Percentiles rank a stretch among this genome's conserved stretches.
phyloP scores from a whole-genome alignment of 2,113 vertebrate genomes.

The Penelope pileata region DNA sequence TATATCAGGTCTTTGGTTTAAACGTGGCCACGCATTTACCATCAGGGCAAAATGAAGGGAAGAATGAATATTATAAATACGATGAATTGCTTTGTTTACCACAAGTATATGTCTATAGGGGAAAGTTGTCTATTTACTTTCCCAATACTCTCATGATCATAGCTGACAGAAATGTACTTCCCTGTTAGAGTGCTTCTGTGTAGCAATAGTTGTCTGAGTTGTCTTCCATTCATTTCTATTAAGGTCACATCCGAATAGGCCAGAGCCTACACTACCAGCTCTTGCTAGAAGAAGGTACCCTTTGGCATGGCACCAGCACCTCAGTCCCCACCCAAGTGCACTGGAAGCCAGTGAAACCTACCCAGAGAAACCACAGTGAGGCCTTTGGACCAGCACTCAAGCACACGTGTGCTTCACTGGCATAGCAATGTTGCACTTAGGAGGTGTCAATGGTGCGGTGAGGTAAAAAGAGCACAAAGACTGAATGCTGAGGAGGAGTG shows the following conservation, averaged over 20 bases:
- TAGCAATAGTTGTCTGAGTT: not conserved
- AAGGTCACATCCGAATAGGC: not conserved
- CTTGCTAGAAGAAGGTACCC: not conserved
- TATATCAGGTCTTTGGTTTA: not conserved
- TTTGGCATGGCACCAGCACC: not conserved
- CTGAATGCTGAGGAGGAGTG: not conserved
- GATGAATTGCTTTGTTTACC: not conserved
- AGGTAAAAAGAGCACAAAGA: not conserved
- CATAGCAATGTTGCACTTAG: no score
- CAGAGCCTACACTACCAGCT: not conserved
- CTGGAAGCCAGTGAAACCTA: not conserved
- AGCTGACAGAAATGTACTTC: not conserved
- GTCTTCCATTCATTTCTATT: not conserved
- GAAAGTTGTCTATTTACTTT: not conserved
- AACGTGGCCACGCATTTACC: not conserved
- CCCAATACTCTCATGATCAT: fast-evolving
- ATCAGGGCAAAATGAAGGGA: not conserved
- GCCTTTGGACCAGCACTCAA: not conserved
- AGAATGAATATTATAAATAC: not conserved
- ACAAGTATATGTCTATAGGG: not conserved
- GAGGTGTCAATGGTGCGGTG: not conserved
- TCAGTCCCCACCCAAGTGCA: not conserved
- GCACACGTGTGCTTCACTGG: fast-evolving
- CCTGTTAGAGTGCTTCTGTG: not conserved
- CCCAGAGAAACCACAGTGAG: not conserved